Base-by-base conservation (phyloP, 1,140 invertebrate genomes). In the Megalonaias nervosa region DNA sequence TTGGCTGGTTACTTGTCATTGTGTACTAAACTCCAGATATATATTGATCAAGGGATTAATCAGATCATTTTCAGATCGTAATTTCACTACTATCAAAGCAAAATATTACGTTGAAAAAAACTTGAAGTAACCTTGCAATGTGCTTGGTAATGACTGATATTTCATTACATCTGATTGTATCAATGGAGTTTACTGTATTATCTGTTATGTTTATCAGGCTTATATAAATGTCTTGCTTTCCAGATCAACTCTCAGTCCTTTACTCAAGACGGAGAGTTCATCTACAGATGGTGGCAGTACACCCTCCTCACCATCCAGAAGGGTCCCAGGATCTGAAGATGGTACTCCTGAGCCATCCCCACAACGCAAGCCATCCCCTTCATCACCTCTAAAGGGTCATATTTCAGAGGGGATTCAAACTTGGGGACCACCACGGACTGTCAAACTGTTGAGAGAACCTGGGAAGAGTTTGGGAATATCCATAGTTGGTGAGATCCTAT, bases 381-480 rank as follows among this genome's bases (percentile, higher is more conserved):
- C 75, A n/a, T 69, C 79, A 72, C 82, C 68, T 62, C 75, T 85
- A 81, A 84, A 89, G 75, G 84, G 85, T 80, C 62, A 80, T 86
- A 64, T 75, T 80, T 66, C 80, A 79, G 65, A 92, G 21, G 91
- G 93, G 75, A 94, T 94, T 15, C 96, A 96, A 84, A 95, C 97
- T 75, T 99, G 97, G 97, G 97, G 97, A 1, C 94, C 95, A 0
- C 94, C 95, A 57, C 92, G 96, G 77, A 92, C 92, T 4, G 95
- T 98, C 11, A 85, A 91, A 74, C 92, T 98, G 55, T 91, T 93
- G 61, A 91, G 96, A 65, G 94, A 96, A 84, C 93, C 94, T 62
- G 87, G 86, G 19, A 87, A 93, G 91, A 93, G 94, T 86, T 92
- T 98, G 16, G 98, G 98, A 1, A 98, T 99, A 89, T 98, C 96